phyloP scores from a whole-genome alignment of 2,797 vertebrate genomes.

The Pseudocheirus occidentalis region DNA sequence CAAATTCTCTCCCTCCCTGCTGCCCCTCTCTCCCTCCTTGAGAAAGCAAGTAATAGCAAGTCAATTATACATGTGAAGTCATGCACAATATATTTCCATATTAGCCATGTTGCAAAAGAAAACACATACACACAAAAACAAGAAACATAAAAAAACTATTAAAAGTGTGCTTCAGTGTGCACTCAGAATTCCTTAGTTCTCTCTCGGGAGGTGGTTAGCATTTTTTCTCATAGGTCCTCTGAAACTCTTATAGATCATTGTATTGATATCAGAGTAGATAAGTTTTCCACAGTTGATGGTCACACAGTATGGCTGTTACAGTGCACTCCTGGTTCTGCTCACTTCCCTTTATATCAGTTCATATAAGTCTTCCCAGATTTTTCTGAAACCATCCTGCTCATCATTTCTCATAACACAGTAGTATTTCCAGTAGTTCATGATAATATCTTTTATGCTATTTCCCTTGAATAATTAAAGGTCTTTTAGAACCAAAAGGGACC shows the following conservation, averaged over 20 bases:
- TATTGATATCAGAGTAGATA: not conserved
- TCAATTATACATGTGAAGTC: not conserved
- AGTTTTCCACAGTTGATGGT: not conserved
- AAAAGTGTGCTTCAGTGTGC: not conserved
- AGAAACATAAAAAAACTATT: not conserved
- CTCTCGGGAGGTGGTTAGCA: not conserved
- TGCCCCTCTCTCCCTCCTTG: not conserved
- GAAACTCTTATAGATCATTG: not conserved
- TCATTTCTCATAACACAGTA: not conserved
- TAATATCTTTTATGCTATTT: not conserved
- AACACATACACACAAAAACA: not conserved
- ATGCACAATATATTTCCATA: not conserved
- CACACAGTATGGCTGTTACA: not conserved
- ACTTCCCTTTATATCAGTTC: not conserved
- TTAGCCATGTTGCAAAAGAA: not conserved
- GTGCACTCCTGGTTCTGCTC: not conserved
- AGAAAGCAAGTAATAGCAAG: not conserved
- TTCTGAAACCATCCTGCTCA: not conserved
- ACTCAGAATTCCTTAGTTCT: not conserved
- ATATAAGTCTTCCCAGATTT: not conserved
- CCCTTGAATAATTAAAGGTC: not conserved
- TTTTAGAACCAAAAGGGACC: not conserved
- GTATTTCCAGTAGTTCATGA: not conserved
- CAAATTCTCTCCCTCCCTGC: not conserved
- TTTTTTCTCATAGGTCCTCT: not conserved